A percentile compares a stretch with the other conserved stretches of the same genome.
Conservation (phyloP, 2,113 vertebrate species). For the Cynocephalus volans region DNA sequence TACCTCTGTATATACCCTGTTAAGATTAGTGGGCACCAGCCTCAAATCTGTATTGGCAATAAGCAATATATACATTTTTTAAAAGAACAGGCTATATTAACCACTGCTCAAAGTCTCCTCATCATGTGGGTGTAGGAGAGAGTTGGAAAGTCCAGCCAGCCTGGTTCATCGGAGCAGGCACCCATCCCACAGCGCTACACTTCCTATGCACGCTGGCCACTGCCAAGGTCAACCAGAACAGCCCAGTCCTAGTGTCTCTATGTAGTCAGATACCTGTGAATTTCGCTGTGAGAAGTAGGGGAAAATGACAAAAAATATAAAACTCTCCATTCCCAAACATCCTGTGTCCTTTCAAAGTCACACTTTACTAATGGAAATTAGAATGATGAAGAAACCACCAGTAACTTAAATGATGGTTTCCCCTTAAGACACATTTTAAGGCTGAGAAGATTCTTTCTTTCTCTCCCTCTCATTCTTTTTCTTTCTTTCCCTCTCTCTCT, state of each 20-base stretch:
- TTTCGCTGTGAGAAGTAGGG: not conserved
- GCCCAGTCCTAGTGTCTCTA: not conserved
- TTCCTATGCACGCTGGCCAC: not conserved
- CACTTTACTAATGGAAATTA: constrained; percentile 17
- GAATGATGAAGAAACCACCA: not conserved
- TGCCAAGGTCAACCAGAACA: not conserved
- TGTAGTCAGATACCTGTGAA: not conserved
- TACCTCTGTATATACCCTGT: not conserved
- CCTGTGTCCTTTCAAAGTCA: constrained; percentile 25
- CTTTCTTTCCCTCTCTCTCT: not conserved
- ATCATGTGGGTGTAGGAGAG: not conserved
- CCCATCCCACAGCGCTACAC: rapidly evolving
- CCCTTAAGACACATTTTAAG: constrained; percentile 33
- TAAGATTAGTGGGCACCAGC: not conserved
- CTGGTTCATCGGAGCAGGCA: not conserved
- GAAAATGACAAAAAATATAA: not conserved
- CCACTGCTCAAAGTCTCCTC: not conserved
- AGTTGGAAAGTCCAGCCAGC: not conserved
- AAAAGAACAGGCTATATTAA: not conserved
- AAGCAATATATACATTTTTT: not conserved
- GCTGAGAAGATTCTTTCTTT: not conserved
- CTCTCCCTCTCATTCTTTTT: not conserved
- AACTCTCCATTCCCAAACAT: not conserved
- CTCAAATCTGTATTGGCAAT: constrained; percentile 52
- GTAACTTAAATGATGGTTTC: constrained; percentile 18